Evolutionary conservation across 2,797 vertebrate genomes (phyloP), one percentile per base, ranked within the genome.

Genomic region (Enteromius trimaculatus): DNA sequence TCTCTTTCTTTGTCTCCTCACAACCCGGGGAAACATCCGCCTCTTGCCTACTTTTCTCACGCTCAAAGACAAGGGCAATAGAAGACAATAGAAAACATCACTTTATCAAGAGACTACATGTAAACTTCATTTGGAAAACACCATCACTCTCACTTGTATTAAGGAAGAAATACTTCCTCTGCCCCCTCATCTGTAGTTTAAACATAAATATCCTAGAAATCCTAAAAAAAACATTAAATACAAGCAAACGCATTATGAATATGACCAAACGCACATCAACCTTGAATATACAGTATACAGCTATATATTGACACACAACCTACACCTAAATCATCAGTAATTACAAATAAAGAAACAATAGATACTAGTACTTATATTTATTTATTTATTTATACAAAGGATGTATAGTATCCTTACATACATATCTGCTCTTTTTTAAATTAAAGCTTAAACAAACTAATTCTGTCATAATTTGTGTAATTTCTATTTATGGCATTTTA

Each of bases 101-200:
- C 31, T 68, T 23, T 55, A 39, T 79, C 77, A 55, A 14, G 37
- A 42, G 34, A 47, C 51, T 51, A 51, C 10, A 42, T 64, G 70
- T 75, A 65, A 74, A 65, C 70, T 26, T 81, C 0, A 81, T 81
- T 51, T 11, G 29, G 58, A 65, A 72, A 66, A 76, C 80, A 82
- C 31, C 26, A 75, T 81, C 42, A 65, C 14, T 82, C 70, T 75
- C 70, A 75, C 80, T 75, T 51, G n/a, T 39, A 21, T 17, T 26
- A 65, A 51, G 51, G n/a, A 74, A 53, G 13, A 55, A 49, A 74
- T 39, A 8, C 42, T 75, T 75, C 60, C 60, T 66, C 62, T 49
- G 31, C 11, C 31, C 62, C 34, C 60, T 14, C 44, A 37, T 72
- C 4, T 21, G 37, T 75, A n/a, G 2, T 74, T 65, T 58, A 81